These are phyloP conservation scores for Sitta carolinensis DNA, from an alignment of 2,797 vertebrate genomes.

Conservation along the genomic window DNA sequence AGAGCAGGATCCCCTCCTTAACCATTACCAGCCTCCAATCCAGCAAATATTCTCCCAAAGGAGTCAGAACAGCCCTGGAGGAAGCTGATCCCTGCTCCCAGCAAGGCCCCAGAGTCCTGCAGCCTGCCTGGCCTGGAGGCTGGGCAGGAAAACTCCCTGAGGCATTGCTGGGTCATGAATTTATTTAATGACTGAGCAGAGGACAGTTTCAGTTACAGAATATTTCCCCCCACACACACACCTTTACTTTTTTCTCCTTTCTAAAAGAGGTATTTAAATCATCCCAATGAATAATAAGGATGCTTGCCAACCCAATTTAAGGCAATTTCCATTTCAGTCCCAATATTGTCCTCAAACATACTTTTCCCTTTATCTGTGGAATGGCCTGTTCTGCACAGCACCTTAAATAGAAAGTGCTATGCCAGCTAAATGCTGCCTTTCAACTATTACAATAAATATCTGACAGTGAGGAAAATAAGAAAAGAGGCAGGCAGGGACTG, in stretches of 20 bases:
- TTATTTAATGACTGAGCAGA: neutral
- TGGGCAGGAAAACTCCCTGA: neutral
- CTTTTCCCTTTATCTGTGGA: conserved; percentile 57
- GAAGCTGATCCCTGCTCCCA: neutral
- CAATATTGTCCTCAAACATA: conserved; percentile 65
- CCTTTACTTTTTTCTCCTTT: neutral
- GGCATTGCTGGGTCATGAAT: neutral
- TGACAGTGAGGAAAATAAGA: conserved; percentile 57
- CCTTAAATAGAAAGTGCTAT: conserved; percentile 68
- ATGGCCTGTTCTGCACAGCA: conserved; percentile 35
- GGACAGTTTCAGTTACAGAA: neutral
- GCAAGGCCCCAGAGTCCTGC: neutral
- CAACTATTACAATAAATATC: conserved; percentile 68
- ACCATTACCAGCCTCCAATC: neutral
- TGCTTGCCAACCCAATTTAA: conserved; percentile 31
- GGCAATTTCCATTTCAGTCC: conserved; percentile 57
- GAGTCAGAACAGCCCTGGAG: neutral
- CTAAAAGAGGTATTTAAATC: conserved; percentile 20
- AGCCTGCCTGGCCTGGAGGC: neutral
- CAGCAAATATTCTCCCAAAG: neutral
- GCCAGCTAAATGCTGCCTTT: conserved; percentile 67
- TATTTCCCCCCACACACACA: neutral
- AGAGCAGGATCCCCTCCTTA: neutral
- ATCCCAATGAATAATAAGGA: conserved; percentile 43
- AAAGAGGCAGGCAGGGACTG: conserved; percentile 42